These are phyloP conservation scores for Neomicropteryx cornuta DNA, from an alignment of 1,140 invertebrate genomes.

Conservation along the genomic window DNA sequence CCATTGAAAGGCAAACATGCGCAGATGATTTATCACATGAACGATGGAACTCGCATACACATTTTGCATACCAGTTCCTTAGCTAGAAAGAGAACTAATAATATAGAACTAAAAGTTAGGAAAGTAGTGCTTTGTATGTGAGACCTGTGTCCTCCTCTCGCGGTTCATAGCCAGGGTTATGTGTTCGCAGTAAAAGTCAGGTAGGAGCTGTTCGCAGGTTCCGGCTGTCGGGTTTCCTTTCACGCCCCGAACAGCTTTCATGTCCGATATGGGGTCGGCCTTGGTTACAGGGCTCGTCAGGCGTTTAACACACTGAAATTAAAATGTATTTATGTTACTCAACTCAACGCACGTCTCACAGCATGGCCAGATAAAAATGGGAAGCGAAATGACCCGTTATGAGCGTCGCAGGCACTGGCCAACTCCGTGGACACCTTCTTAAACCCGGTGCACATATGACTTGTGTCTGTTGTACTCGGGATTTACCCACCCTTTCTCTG, in stretches of 20 bases:
- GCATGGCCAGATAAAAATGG: no score
- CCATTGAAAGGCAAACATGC: no score
- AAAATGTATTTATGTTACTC: conserved; percentile 9
- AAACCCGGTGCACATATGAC: neutral
- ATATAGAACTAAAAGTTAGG: no score
- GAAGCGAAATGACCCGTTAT: neutral
- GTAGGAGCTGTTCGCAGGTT: conserved; percentile 68
- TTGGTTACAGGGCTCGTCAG: conserved; percentile 55
- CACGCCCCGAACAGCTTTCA: conserved; percentile 40
- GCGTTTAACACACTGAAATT: conserved; percentile 52
- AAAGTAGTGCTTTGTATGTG: no score
- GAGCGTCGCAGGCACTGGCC: neutral
- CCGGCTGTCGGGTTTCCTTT: conserved; percentile 32
- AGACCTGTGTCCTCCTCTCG: conserved; percentile 75
- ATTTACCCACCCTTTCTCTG: no score
- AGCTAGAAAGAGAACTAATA: no score
- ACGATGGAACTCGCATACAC: no score
- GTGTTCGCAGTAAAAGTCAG: conserved; percentile 93
- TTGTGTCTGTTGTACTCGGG: no score
- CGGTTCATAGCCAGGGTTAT: conserved; percentile 86
- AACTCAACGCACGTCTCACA: no score
- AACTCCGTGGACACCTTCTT: neutral
- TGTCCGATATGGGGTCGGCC: conserved; percentile 63
- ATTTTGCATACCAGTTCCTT: no score
- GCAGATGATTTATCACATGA: no score